A percentile compares a stretch with the other conserved stretches of the same genome.
Evolutionary conservation across 1,140 invertebrate genomes (phyloP).

Genomic region (Helicoverpa zea): DNA sequence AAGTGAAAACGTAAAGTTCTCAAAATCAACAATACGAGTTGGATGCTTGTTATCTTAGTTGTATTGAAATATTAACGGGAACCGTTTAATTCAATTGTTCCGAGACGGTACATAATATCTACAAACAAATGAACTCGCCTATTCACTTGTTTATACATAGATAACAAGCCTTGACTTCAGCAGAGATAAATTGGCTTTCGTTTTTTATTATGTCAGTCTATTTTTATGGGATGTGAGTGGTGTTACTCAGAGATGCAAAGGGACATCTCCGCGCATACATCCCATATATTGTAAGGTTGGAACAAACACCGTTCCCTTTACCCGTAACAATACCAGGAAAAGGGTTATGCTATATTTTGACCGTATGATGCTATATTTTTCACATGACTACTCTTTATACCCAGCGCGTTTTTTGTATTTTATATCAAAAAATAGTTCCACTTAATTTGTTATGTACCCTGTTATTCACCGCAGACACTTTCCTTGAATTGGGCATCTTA

Average conservation of each 20-base stretch:
- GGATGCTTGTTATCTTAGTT: slow-evolving; percentile 47
- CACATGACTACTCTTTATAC: background rate
- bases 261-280: background rate
- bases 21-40: slow-evolving; percentile 44
- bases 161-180: slow-evolving; percentile 8
- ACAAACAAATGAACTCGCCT: slow-evolving; percentile 28
- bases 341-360: slow-evolving; percentile 1
- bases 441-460: background rate
- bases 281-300: background rate
- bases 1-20: slow-evolving; percentile 28
- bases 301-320: background rate
- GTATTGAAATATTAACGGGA: slow-evolving; percentile 47
- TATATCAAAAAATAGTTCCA: background rate
- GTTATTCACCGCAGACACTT: slow-evolving; percentile 1
- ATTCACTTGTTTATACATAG: slow-evolving; percentile 17
- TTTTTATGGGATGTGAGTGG: background rate
- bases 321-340: slow-evolving; percentile 13
- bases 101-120: slow-evolving; percentile 31
- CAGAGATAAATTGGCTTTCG: background rate
- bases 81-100: slow-evolving; percentile 50
- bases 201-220: background rate
- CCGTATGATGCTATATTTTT: background rate
- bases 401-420: background rate
- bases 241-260: slow-evolving; percentile 1
- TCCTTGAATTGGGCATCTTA: background rate